phyloP scores from a whole-genome alignment of 2,797 vertebrate genomes.

The Halcyon badia region DNA sequence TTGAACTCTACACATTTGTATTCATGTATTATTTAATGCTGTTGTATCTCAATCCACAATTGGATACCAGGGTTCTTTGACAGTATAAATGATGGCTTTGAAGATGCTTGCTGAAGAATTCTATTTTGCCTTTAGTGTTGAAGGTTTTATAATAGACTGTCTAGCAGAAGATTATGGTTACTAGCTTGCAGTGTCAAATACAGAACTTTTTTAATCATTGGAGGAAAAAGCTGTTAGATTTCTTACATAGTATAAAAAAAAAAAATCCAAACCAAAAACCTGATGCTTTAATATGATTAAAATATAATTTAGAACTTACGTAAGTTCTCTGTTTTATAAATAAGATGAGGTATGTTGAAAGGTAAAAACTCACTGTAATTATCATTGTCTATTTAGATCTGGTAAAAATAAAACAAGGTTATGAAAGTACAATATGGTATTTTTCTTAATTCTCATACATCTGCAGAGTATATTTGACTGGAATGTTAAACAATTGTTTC shows the following conservation, averaged over 20 bases:
- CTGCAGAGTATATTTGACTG: conserved; percentile 97
- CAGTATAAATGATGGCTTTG: not conserved
- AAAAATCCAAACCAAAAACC: not conserved
- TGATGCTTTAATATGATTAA: not conserved
- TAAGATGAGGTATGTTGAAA: not conserved
- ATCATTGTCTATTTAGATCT: not conserved
- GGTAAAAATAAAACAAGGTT: conserved; percentile 13
- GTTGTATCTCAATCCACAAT: not conserved
- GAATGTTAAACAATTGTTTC: conserved; percentile 98
- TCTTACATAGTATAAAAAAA: not conserved
- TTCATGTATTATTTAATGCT: not conserved
- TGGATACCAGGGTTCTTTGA: not conserved
- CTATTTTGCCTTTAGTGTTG: not conserved
- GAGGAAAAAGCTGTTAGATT: not conserved
- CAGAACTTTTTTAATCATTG: not conserved
- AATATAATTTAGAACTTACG: not conserved
- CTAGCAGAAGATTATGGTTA: not conserved
- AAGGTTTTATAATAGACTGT: not conserved
- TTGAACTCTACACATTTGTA: not conserved
- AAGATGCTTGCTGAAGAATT: not conserved
- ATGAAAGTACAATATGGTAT: not conserved
- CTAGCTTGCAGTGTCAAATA: not conserved
- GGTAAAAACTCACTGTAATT: not conserved
- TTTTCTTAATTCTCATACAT: conserved; percentile 89
- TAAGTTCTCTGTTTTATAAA: not conserved